Conservation (phyloP, 2,113 vertebrate genomes). For the Monopterus albus region DNA sequence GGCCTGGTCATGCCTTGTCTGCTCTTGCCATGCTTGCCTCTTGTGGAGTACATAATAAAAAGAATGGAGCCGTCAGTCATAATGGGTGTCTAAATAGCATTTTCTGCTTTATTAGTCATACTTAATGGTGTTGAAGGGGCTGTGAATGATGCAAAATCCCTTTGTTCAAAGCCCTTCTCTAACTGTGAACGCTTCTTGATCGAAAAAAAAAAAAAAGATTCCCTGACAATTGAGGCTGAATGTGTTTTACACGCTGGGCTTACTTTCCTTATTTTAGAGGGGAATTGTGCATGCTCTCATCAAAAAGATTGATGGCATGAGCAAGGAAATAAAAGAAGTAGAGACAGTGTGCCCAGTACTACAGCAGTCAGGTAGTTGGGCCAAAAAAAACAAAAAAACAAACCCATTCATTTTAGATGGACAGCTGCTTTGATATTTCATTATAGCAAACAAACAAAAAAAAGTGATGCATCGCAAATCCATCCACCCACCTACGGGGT, state of each 20-base stretch:
- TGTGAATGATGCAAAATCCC: conserved; percentile 76
- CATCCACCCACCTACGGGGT: conserved; percentile 29
- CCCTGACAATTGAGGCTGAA: conserved; percentile 73
- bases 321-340: conserved; percentile 59
- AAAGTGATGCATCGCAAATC: conserved; percentile 43
- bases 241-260: conserved; percentile 77
- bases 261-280: conserved; percentile 71
- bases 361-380: conserved; percentile 60
- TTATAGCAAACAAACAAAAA: conserved; percentile 46
- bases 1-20: conserved; percentile 48
- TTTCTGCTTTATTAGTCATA: conserved; percentile 86
- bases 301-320: conserved; percentile 72
- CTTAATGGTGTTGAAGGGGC: conserved; percentile 81
- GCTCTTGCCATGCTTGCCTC: conserved; percentile 60
- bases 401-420: conserved; percentile 58
- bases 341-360: conserved; percentile 45
- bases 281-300: conserved; percentile 66
- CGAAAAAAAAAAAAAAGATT: conserved; percentile 77
- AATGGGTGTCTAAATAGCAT: conserved; percentile 84
- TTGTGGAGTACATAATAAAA: conserved; percentile 72
- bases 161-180: conserved; percentile 75
- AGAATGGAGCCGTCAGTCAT: conserved; percentile 81
- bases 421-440: conserved; percentile 60
- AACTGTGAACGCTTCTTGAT: conserved; percentile 71
- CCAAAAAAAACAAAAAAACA: conserved; percentile 43